Conservation (phyloP, 2,113 vertebrate species). For the Dipodomys stephensi region DNA sequence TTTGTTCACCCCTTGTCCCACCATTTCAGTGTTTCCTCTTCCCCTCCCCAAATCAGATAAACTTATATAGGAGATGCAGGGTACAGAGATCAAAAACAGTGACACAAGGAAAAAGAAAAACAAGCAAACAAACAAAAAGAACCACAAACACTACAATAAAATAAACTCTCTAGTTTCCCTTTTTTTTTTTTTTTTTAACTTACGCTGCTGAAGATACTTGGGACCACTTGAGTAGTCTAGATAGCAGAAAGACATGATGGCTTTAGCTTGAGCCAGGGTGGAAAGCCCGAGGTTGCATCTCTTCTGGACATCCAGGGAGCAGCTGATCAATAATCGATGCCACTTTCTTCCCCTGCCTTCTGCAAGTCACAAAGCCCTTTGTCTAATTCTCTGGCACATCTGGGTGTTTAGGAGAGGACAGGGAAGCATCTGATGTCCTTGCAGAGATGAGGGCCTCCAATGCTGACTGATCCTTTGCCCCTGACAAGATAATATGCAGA, state of each 20-base stretch:
- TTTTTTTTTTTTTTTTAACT: background rate
- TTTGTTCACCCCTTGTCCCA: too few species aligned
- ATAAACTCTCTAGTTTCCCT: too few species aligned
- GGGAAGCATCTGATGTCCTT: background rate
- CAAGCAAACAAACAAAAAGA: too few species aligned
- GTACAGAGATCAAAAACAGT: too few species aligned
- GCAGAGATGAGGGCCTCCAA: too few species aligned
- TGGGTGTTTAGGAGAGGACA: background rate
- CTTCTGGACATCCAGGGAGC: background rate
- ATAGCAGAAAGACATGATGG: background rate
- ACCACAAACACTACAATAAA: too few species aligned
- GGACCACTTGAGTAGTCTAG: background rate
- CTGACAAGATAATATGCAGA: background rate
- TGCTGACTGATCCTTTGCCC: background rate
- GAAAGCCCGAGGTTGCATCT: background rate
- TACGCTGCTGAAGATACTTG: background rate
- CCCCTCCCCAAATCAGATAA: too few species aligned
- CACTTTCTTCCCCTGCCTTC: background rate
- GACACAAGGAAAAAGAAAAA: too few species aligned
- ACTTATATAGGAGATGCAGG: too few species aligned
- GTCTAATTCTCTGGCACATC: background rate
- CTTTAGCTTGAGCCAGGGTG: background rate
- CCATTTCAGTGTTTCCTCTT: too few species aligned
- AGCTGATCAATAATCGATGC: rapidly evolving
- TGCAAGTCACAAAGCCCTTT: background rate